Evolutionary conservation across 2,113 vertebrate species (phyloP), one percentile per base, ranked within the genome.

Genomic region (Callocephalon fimbriatum): DNA sequence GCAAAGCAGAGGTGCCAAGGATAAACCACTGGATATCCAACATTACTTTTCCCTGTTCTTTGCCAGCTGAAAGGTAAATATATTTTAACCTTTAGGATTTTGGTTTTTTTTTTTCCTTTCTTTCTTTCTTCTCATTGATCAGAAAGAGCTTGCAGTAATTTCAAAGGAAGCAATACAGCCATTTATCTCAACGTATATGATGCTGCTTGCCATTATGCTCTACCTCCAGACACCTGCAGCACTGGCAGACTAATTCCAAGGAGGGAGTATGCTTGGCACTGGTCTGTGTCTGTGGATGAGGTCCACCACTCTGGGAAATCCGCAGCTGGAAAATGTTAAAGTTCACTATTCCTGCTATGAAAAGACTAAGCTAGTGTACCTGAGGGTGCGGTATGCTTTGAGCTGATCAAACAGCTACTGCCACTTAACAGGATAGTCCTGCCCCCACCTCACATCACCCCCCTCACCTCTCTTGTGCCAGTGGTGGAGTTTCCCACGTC

Each of bases 401-500:
- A 70, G 23, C 7, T 8, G 22, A 37, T 50, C 66, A 73, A 20
- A 66, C 7, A 31, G 13, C 11, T 56, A 35, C 53, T 84, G 45
- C 19, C 15, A 25, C 38, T 70, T 47, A 37, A 10, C 17, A 56
- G 18, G 15, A 23, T 16, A 15, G 19, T 51, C 23, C 37, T 45
- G 37, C 13, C 9, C 47, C 6, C 4, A 0, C 19, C 26, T 37
- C 2, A 0, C 37, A 42, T 71, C 56, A n/a, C 7, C 5, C 23
- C 9, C 5, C 6, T 58, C 0, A 0, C 63, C 29, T 48, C 31
- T 53, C 35, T n/a, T 32, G 20, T 65, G 65, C 16, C 65, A 20
- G 23, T 21, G 48, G 19, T 53, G 56, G 32, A 42, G 50, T 21
- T 35, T 27, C 48, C 47, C 2, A 2, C 10, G 25, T 10, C 74